Base-by-base conservation (phyloP, 2,888 invertebrate genomes). In the Alcis repandata region DNA sequence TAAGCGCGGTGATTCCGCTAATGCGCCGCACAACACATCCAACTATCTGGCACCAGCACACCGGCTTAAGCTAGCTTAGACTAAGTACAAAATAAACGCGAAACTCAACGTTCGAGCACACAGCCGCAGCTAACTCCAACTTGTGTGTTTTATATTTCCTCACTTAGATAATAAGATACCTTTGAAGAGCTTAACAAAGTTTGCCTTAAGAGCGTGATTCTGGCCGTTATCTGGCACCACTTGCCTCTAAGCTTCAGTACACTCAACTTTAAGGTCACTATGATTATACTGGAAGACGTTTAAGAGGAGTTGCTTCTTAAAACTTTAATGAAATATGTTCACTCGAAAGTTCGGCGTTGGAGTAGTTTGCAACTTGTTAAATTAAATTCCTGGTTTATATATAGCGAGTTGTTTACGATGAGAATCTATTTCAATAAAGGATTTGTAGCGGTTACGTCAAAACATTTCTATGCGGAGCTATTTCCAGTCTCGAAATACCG, bases 301-400 rank as follows among this genome's bases (percentile, higher is more conserved):
- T 75, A 77, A 74, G 69, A 67, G 66, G 72, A 60, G 56, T 72
- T 74, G 74, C 66, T 69, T 75, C 76, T 74, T 76, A 75, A 79
- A 81, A 83, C 76, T 79, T 80, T 75, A 79, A 77, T 84, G 79
- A 84, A 85, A 83, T 84, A 86, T 82, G 79, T 73, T 80, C 75
- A 77, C 76, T 79, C 74, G 72, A 77, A 79, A 80, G 72, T 80
- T 79, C 71, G 74, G 62, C 67, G 62, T 13, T 54, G 57, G 33
- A 62, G 65, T 72, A 70, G 70, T 69, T 72, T 61, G 45, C 43
- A 76, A 79, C 69, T 78, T 74, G 63, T 59, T 59, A 77, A 77
- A 79, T 78, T 78, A 74, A 79, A 75, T 75, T 76, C 65, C 63
- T 51, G 62, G 65, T 56, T 45, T 33, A 36, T 36, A 56, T 71